A percentile compares a stretch with the other conserved stretches of the same genome.
Conservation (phyloP, 2,888 invertebrate species). For the Apodemia hepburni region DNA sequence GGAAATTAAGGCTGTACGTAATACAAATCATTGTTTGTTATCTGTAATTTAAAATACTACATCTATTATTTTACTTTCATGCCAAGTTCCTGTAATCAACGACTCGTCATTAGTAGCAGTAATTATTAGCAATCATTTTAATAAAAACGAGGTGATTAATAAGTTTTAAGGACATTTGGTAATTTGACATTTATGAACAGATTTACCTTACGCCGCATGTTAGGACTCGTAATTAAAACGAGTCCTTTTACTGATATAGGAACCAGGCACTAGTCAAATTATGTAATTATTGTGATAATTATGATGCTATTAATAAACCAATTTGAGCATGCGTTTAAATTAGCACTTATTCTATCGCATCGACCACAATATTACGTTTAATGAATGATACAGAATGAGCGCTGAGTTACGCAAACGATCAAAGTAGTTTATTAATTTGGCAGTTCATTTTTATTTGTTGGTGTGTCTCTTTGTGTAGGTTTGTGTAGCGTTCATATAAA, state of each 20-base stretch:
- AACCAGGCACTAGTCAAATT: neutral
- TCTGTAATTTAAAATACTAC: neutral
- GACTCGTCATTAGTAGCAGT: too few species aligned
- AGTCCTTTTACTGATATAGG: too few species aligned
- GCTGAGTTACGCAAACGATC: neutral
- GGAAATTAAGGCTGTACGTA: neutral
- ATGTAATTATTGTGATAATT: neutral
- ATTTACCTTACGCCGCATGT: too few species aligned
- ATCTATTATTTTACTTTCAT: neutral
- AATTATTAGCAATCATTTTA: too few species aligned
- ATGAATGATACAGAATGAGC: neutral
- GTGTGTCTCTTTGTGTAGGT: constrained; percentile 7
- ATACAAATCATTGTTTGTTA: neutral
- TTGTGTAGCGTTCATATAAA: constrained; percentile 14
- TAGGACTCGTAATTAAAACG: too few species aligned
- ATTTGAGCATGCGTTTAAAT: neutral
- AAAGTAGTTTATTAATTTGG: neutral
- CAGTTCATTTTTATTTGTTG: neutral
- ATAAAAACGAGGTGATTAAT: too few species aligned
- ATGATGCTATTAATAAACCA: neutral
- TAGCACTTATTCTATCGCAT: neutral
- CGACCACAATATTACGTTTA: neutral
- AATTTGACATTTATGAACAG: too few species aligned
- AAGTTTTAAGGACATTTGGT: too few species aligned
- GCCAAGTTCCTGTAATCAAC: too few species aligned